Percentiles rank a stretch among this genome's conserved stretches.
phyloP scores from a whole-genome alignment of 30 jellyfish, hydroid and myxozoan genomes.

The Hydractinia echinata region DNA sequence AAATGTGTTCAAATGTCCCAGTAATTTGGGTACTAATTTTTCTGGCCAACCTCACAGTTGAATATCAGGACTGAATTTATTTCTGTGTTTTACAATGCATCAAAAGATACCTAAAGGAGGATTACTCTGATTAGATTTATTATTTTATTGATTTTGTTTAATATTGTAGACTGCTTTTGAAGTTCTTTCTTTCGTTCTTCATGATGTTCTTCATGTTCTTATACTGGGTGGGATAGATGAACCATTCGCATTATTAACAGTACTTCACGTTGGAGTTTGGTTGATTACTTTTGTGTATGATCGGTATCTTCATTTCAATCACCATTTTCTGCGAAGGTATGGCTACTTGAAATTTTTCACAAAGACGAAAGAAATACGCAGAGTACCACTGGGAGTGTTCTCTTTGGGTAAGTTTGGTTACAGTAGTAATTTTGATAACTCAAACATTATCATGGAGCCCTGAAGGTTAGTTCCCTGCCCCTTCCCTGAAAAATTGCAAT shows the following conservation, averaged over 20 bases:
- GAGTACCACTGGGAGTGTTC: constrained; percentile 74
- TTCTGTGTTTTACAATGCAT: too few species aligned
- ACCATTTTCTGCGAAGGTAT: constrained; percentile 66
- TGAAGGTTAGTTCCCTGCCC: too few species aligned
- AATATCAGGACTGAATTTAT: too few species aligned
- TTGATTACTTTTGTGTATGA: constrained; percentile 52
- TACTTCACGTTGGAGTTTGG: constrained; percentile 88
- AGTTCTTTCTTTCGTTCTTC: constrained; percentile 47
- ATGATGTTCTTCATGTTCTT: constrained; percentile 69
- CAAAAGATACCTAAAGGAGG: too few species aligned
- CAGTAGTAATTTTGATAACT: too few species aligned
- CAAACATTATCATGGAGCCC: too few species aligned
- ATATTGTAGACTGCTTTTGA: constrained; percentile 67
- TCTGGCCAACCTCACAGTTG: too few species aligned
- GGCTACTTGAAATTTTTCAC: constrained; percentile 79
- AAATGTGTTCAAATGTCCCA: too few species aligned
- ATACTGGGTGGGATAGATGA: constrained; percentile 85
- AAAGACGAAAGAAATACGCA: constrained; percentile 68
- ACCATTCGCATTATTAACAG: constrained; percentile 87
- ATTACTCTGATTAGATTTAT: not conserved
- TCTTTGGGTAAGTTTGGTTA: constrained; percentile 60
- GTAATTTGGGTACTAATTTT: too few species aligned
- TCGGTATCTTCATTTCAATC: constrained; percentile 83
- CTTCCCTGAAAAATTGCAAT: too few species aligned
- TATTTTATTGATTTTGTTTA: not conserved